A percentile compares a stretch with the other conserved stretches of the same genome.
phyloP scores from a whole-genome alignment of 2,113 vertebrate genomes.

The Carassius carassius region DNA sequence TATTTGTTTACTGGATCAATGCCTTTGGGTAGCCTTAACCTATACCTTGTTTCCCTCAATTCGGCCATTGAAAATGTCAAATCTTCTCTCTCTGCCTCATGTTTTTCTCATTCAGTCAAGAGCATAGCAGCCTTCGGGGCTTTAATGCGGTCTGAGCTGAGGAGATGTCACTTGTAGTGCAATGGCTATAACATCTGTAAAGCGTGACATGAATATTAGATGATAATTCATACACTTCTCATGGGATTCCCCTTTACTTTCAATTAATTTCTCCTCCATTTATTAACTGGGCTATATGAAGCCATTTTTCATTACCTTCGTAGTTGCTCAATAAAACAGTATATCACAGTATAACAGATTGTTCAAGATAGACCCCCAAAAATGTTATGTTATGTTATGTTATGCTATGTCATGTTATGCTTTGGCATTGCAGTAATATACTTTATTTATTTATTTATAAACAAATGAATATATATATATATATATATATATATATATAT shows the following conservation, averaged over 20 bases:
- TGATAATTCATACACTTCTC: neutral
- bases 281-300: neutral
- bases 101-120: neutral
- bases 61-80: neutral
- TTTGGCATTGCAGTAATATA: no score
- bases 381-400: no score
- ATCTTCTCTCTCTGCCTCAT: neutral
- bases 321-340: no score
- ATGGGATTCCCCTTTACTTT: neutral
- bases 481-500: no score
- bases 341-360: neutral
- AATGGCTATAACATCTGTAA: slow-evolving; percentile 15
- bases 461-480: no score
- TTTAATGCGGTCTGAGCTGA: slow-evolving; percentile 12
- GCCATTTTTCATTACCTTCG: neutral
- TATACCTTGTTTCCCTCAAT: neutral
- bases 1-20: slow-evolving; percentile 42
- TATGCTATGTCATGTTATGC: no score
- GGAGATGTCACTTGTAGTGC: neutral
- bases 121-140: neutral
- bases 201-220: neutral
- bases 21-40: slow-evolving; percentile 16
- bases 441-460: no score
- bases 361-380: neutral
- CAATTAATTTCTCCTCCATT: neutral